Conservation (phyloP, 2,888 invertebrate genomes). For the Leucozona laternaria region DNA sequence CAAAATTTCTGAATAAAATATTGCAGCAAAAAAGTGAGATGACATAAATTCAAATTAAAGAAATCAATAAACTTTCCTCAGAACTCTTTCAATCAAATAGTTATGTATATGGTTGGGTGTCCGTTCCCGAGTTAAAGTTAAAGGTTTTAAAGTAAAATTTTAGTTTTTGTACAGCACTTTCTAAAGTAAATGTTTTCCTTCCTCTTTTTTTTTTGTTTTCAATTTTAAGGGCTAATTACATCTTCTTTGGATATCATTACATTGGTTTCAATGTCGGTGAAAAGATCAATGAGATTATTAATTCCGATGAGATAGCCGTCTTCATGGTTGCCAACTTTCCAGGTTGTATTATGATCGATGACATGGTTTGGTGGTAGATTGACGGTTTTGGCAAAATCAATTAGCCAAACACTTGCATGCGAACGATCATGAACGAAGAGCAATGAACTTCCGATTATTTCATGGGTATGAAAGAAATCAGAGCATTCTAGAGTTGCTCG, state of each 20-base stretch:
- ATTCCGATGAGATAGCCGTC: slow-evolving; percentile 97
- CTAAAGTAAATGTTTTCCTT: too few species aligned
- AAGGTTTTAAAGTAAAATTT: background rate
- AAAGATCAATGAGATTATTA: slow-evolving; percentile 94
- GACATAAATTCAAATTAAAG: background rate
- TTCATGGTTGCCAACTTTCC: slow-evolving; percentile 98
- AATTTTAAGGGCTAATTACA: slow-evolving; percentile 21
- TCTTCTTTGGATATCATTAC: slow-evolving; percentile 2
- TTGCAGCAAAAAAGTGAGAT: slow-evolving; percentile 20
- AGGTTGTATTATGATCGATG: slow-evolving; percentile 92
- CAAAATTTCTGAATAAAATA: slow-evolving; percentile 26
- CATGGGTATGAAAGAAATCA: slow-evolving; percentile 95
- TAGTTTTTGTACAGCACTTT: too few species aligned
- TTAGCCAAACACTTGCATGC: slow-evolving; percentile 97
- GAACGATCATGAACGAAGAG: slow-evolving; percentile 96
- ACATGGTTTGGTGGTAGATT: slow-evolving; percentile 89
- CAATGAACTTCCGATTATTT: slow-evolving; percentile 97
- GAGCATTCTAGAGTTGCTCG: slow-evolving; percentile 93
- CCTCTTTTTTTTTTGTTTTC: too few species aligned
- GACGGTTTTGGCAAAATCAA: slow-evolving; percentile 98
- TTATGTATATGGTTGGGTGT: background rate
- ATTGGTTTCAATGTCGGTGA: slow-evolving; percentile 83
- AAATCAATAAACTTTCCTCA: background rate
- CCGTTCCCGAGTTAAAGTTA: background rate
- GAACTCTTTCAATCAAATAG: background rate